phyloP scores from a whole-genome alignment of 2,797 vertebrate genomes.

The Poeciliopsis paucimaculata region DNA sequence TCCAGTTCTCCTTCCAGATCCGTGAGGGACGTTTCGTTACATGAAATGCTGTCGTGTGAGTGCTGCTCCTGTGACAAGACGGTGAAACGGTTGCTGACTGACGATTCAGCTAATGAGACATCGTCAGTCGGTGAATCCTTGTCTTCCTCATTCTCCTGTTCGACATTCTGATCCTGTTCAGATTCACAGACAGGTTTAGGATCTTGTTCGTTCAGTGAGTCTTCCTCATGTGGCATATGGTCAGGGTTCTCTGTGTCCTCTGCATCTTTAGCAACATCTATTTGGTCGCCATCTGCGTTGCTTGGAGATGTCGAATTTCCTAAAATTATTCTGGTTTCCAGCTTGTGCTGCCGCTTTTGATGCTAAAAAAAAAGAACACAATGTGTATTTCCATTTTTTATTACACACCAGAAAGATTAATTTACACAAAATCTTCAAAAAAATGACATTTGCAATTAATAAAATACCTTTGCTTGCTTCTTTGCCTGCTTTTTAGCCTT shows the following conservation, averaged over 20 bases:
- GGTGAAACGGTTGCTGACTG: conserved; percentile 63
- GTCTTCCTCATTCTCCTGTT: conserved; percentile 56
- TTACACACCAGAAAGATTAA: conserved; percentile 1
- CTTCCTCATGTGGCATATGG: conserved; percentile 53
- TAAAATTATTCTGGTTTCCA: conserved; percentile 80
- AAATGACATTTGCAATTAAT: not conserved
- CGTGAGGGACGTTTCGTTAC: conserved; percentile 39
- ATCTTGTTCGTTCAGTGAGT: conserved; percentile 34
- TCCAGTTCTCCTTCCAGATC: conserved; percentile 44
- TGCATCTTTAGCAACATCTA: conserved; percentile 37
- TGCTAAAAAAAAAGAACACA: conserved; percentile 73
- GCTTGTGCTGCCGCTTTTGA: conserved; percentile 89
- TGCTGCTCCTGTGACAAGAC: conserved; percentile 66
- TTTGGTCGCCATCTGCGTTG: conserved; percentile 43
- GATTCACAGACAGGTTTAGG: conserved; percentile 38
- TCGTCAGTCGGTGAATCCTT: conserved; percentile 54
- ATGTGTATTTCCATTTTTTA: conserved; percentile 3
- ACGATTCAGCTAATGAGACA: conserved; percentile 14
- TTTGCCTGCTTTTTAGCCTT: conserved; percentile 96
- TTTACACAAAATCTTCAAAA: not conserved
- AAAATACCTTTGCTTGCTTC: conserved; percentile 92
- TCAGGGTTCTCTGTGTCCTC: conserved; percentile 48
- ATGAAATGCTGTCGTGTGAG: conserved; percentile 26
- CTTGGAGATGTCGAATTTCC: conserved; percentile 62
- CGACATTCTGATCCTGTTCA: conserved; percentile 51